These are phyloP conservation scores for Tragelaphus strepsiceros DNA, from an alignment of 2,113 vertebrate species.

Conservation along the genomic window DNA sequence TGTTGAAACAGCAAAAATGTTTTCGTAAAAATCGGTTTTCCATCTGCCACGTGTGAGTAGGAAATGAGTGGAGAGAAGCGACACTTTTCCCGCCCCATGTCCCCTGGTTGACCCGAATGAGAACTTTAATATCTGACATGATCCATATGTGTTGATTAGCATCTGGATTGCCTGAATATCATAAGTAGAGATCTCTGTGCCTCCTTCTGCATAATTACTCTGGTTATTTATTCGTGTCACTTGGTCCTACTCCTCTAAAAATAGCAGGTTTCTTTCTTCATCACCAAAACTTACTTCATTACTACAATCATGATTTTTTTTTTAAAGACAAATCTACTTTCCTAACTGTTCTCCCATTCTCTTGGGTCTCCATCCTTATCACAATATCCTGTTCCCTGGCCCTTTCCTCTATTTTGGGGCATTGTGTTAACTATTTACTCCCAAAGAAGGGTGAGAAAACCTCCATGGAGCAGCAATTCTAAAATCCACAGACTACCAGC, in stretches of 20 bases:
- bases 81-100: neutral
- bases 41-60: neutral
- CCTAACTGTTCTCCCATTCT: neutral
- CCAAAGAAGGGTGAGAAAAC: neutral
- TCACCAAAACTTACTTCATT: neutral
- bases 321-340: neutral
- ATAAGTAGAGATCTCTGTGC: neutral
- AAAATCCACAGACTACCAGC: neutral
- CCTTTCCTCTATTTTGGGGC: neutral
- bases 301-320: neutral
- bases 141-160: neutral
- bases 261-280: neutral
- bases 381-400: neutral
- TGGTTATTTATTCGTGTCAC: neutral
- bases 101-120: neutral
- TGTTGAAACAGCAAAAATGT: neutral
- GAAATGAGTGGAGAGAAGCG: neutral
- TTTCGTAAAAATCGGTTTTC: constrained; percentile 3
- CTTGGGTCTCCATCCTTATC: neutral
- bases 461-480: neutral
- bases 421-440: neutral
- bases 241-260: neutral
- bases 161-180: neutral
- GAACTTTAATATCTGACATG: neutral
- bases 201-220: neutral